Base-by-base conservation (phyloP, 1,140 invertebrate genomes). In the Manduca sexta region DNA sequence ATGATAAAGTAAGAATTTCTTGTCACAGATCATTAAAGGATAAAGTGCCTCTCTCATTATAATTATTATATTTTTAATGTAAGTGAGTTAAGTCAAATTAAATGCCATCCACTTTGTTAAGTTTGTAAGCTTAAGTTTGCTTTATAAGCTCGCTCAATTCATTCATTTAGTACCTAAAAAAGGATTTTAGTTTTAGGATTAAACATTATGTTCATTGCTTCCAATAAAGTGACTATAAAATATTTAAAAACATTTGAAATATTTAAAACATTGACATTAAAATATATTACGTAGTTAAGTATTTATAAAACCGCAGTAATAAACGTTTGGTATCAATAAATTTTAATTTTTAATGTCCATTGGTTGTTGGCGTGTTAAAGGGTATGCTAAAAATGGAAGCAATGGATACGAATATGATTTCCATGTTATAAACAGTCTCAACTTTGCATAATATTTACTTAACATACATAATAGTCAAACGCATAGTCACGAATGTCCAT, bases 41-140 rank as follows among this genome's bases (percentile, higher is more conserved):
- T 73, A 58, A 80, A 71, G 78, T 83, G 76, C 77, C 79, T 81
- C 82, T 66, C 64, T 76, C 75, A 70, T 82, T 75, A 81, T 74
- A 74, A 78, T 79, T 67, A 46, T 76, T 73, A 64, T 70, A 69
- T 72, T 76, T 59, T 69, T 79, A 77, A 61, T 75, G 38, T 84
- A 83, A 84, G 81, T 82, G 72, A 72, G 79, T 80, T 84, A 85
- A 85, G 82, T 84, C 81, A 84, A 78, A 78, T 78, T 78, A 77
- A 81, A 84, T 84, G 81, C 81, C 81, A 85, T 85, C 79, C 81
- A 83, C 68, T 81, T 84, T 82, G 79, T 85, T 85, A 83, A 85
- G 81, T 78, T 85, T 83, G 76, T 75, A 69, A 67, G 65, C 54
- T 50, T 84, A 84, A 84, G 81, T 78, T 81, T 64, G 76, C 69